Evolutionary conservation across 2,113 vertebrate genomes (phyloP).

Genomic region (Aegotheles bennettii): DNA sequence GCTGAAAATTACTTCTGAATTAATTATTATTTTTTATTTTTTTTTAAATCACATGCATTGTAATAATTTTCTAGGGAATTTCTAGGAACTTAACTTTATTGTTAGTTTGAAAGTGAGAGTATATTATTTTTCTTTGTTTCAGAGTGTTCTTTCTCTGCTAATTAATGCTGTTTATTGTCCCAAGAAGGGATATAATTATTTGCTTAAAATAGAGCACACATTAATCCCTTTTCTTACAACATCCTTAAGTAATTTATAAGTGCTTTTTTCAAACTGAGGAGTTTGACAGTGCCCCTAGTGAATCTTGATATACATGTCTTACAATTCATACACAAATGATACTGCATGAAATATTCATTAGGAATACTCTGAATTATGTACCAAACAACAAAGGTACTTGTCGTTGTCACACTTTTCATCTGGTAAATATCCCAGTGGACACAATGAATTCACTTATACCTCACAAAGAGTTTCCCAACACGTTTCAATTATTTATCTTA

Average conservation of each 20-base stretch:
- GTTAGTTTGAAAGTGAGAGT: neutral
- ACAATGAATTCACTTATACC: constrained; percentile 45
- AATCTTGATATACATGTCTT: constrained; percentile 63
- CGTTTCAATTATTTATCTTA: constrained; percentile 69
- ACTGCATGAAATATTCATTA: constrained; percentile 71
- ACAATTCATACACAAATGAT: constrained; percentile 68
- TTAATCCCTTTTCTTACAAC: neutral
- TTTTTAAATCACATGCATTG: neutral
- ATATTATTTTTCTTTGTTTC: neutral
- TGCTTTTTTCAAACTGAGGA: constrained; percentile 54
- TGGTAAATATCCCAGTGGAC: constrained; percentile 60
- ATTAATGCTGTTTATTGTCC: neutral
- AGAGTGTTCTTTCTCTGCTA: neutral
- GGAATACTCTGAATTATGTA: constrained; percentile 65
- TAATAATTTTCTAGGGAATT: neutral
- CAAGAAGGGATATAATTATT: neutral
- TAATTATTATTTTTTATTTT: too few relatives aligned
- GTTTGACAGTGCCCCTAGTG: constrained; percentile 52
- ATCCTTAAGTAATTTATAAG: constrained; percentile 68
- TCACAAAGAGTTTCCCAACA: constrained; percentile 60
- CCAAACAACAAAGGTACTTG: constrained; percentile 56
- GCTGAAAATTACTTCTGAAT: neutral
- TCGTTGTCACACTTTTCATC: constrained; percentile 57
- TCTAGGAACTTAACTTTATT: neutral
- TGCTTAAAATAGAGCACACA: neutral